Conservation (phyloP, 2,797 vertebrate genomes). For the Leontocebus nigricollis region DNA sequence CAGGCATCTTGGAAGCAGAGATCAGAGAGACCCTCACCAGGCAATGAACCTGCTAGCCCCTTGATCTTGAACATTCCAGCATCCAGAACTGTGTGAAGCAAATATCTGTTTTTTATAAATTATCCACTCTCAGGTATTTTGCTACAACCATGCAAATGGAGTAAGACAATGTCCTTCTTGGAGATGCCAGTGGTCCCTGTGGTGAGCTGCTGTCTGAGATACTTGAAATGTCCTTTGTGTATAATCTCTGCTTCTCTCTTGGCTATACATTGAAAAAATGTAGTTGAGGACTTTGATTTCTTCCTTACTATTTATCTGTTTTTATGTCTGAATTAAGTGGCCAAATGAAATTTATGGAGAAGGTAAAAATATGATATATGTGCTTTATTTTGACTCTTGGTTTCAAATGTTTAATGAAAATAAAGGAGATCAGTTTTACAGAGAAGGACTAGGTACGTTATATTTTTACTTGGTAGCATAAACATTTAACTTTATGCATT, state of each 20-base stretch:
- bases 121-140: no score
- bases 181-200: conserved; percentile 76
- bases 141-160: background rate
- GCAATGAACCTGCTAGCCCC: background rate
- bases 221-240: conserved; percentile 83
- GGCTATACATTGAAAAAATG: conserved; percentile 79
- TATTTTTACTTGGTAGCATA: background rate
- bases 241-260: conserved; percentile 82
- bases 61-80: background rate
- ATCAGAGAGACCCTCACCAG: background rate
- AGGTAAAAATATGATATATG: conserved; percentile 65
- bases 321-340: background rate
- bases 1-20: no score
- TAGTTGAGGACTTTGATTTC: conserved; percentile 80
- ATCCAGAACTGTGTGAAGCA: background rate
- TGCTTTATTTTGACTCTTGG: conserved; percentile 69
- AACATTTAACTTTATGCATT: background rate
- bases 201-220: conserved; percentile 78
- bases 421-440: conserved; percentile 78
- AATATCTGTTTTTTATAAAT: no score
- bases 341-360: conserved; percentile 70
- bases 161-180: conserved; percentile 23
- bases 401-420: conserved; percentile 59
- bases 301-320: conserved; percentile 9
- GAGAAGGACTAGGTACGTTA: conserved; percentile 50